Percentiles rank a stretch among this genome's conserved stretches.
These are phyloP conservation scores for Glaucidium brasilianum DNA, from an alignment of 2,113 vertebrate genomes.

Conservation along the genomic window DNA sequence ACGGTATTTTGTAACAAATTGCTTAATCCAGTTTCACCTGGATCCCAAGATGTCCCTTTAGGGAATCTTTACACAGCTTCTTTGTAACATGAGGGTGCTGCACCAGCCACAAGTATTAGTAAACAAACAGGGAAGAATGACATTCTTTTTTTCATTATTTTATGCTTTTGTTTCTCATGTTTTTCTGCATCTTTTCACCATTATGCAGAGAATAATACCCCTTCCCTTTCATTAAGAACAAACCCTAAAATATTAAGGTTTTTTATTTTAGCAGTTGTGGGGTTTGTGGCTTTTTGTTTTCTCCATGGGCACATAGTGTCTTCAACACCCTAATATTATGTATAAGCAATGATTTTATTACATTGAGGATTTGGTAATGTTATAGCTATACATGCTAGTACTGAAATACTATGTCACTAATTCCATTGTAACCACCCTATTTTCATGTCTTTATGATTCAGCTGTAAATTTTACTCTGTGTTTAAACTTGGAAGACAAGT, in stretches of 20 bases:
- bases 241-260: background rate
- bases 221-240: background rate
- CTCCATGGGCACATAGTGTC: background rate
- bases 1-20: background rate
- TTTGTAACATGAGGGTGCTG: background rate
- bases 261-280: background rate
- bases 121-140: background rate
- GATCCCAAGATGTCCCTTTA: background rate
- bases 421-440: background rate
- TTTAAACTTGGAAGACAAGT: background rate
- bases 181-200: background rate
- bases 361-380: background rate
- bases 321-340: background rate
- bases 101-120: background rate
- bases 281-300: background rate
- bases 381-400: background rate
- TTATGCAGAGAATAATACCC: background rate
- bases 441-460: background rate
- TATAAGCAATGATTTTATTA: background rate
- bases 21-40: background rate
- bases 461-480: background rate
- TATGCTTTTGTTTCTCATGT: background rate
- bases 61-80: background rate
- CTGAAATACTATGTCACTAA: background rate
- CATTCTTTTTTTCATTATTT: background rate